Conservation (phyloP, 2,888 invertebrate genomes). For the Spodoptera exigua region DNA sequence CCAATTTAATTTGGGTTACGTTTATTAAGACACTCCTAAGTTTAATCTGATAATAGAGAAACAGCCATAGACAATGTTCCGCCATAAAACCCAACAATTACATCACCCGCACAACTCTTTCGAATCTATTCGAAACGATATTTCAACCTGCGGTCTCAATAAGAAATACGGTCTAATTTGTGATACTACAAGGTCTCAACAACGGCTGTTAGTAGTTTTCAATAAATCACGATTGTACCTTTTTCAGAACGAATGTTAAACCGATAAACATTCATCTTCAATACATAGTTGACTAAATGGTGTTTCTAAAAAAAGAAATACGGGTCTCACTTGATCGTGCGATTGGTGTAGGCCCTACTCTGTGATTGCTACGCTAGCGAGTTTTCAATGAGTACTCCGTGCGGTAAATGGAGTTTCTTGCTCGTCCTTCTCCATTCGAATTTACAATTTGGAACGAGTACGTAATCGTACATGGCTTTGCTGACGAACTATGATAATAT, state of each 20-base stretch:
- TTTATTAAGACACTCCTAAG: no score
- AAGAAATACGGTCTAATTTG: constrained; percentile 53
- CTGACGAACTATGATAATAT: no score
- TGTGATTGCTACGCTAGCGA: constrained; percentile 30
- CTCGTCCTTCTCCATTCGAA: no score
- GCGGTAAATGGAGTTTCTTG: no score
- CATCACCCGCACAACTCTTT: constrained; percentile 25
- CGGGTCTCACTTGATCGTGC: constrained; percentile 72
- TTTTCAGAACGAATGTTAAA: constrained; percentile 71
- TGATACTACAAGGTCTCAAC: constrained; percentile 57
- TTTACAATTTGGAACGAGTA: no score
- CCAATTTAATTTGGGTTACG: no score
- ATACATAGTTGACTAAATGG: constrained; percentile 80
- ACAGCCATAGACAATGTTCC: constrained; percentile 10
- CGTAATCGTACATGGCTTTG: no score
- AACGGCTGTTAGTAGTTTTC: constrained; percentile 59
- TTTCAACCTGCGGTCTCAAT: constrained; percentile 38
- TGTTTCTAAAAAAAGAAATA: constrained; percentile 74
- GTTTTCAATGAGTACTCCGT: constrained; percentile 41
- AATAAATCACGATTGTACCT: constrained; percentile 70
- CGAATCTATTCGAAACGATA: constrained; percentile 35
- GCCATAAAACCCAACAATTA: constrained; percentile 18
- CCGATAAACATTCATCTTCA: constrained; percentile 79
- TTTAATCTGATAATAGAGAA: background rate
- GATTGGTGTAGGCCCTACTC: constrained; percentile 63